phyloP scores from a whole-genome alignment of 2,888 invertebrate species.

The Drosophila robusta region DNA sequence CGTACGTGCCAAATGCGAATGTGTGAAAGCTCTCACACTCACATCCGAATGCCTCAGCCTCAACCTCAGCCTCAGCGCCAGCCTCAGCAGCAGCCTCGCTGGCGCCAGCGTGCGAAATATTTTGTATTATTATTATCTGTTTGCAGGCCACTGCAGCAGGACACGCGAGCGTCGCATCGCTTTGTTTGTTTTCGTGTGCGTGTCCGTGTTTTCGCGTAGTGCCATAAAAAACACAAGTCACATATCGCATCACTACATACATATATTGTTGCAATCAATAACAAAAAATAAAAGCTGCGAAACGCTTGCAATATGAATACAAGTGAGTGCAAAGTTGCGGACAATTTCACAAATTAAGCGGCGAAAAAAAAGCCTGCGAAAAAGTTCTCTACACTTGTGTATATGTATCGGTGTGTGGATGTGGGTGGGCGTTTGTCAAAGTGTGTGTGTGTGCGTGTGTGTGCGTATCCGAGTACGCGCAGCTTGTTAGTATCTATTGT shows the following conservation, averaged over 20 bases:
- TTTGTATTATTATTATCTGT: conserved; percentile 64
- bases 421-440: conserved; percentile 1
- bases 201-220: conserved; percentile 2
- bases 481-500: conserved; percentile 64
- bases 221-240: conserved; percentile 19
- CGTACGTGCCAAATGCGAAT: conserved; percentile 26
- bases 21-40: conserved; percentile 60
- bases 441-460: conserved; percentile 24
- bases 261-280: conserved; percentile 69
- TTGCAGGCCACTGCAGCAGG: conserved; percentile 65
- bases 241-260: conserved; percentile 23
- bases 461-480: conserved; percentile 46
- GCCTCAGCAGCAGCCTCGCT: conserved; percentile 38
- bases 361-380: conserved; percentile 31
- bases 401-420: conserved; percentile 12
- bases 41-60: conserved; percentile 31
- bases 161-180: conserved; percentile 37
- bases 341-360: neutral
- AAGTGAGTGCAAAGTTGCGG: conserved; percentile 49
- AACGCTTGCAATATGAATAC: conserved; percentile 27
- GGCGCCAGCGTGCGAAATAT: conserved; percentile 52
- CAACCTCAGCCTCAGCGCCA: conserved; percentile 43
- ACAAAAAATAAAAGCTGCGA: conserved; percentile 39
- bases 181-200: conserved; percentile 3
- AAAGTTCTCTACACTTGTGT: conserved; percentile 55